A percentile compares a stretch with the other conserved stretches of the same genome.
These are phyloP conservation scores for Gymnosoma rotundatum DNA, from an alignment of 2,888 invertebrate genomes.

Conservation along the genomic window DNA sequence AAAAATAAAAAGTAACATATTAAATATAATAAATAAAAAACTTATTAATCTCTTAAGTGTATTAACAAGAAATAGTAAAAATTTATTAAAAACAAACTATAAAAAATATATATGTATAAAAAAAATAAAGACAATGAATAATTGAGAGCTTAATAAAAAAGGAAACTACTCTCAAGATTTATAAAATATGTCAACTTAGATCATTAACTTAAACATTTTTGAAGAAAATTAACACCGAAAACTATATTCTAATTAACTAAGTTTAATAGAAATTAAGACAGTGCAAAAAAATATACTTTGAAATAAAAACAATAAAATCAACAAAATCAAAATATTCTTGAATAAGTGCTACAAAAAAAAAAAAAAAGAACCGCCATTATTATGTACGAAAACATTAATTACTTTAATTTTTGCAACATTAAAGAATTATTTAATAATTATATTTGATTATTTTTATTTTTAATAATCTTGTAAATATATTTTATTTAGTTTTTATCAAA, in stretches of 20 bases:
- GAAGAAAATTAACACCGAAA: constrained; percentile 3
- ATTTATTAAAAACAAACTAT: constrained; percentile 34
- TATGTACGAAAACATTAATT: not conserved
- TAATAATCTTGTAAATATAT: constrained; percentile 54
- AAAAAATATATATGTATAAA: constrained; percentile 3
- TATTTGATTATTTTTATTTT: constrained; percentile 18
- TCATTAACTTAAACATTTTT: constrained; percentile 4
- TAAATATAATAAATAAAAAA: constrained; percentile 33
- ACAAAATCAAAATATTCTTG: not conserved
- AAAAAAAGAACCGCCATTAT: not conserved
- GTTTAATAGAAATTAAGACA: not conserved
- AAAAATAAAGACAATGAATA: not conserved
- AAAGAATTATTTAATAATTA: not conserved
- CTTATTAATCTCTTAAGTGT: constrained; percentile 55
- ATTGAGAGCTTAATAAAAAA: constrained; percentile 7
- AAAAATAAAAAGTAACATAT: constrained; percentile 17
- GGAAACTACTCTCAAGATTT: constrained; percentile 2
- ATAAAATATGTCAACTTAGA: not conserved
- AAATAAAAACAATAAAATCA: not conserved
- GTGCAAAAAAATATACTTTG: not conserved
- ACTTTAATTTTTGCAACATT: constrained; percentile 15
- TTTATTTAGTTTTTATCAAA: constrained; percentile 53
- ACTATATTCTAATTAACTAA: not conserved
- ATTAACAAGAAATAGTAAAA: constrained; percentile 59
- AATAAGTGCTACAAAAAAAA: constrained; percentile 1